Conservation (phyloP, 2,888 invertebrate species). For the Malacosoma neustria region DNA sequence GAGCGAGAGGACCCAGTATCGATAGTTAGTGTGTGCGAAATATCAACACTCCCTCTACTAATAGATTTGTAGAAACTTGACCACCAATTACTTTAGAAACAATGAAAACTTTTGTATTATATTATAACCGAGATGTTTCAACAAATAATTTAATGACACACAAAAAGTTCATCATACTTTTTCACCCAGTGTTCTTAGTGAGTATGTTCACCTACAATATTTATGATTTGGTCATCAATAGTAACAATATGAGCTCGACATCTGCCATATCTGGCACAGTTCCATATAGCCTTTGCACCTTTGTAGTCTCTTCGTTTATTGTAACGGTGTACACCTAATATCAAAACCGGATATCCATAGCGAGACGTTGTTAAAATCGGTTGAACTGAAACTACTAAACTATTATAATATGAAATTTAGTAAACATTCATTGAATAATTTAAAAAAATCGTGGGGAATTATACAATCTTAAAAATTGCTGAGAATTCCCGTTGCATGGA, state of each 20-base stretch:
- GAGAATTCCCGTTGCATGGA: too few species aligned
- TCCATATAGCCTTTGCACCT: slow-evolving; percentile 26
- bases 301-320: slow-evolving; percentile 21
- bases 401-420: background rate
- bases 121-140: too few species aligned
- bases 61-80: too few species aligned
- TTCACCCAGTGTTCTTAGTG: slow-evolving; percentile 13
- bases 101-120: too few species aligned
- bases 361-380: slow-evolving; percentile 15
- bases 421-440: background rate
- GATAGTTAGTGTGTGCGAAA: too few species aligned
- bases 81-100: too few species aligned
- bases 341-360: slow-evolving; percentile 19
- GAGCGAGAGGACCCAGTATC: too few species aligned
- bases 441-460: too few species aligned
- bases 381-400: slow-evolving; percentile 6
- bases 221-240: slow-evolving; percentile 19
- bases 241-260: slow-evolving; percentile 32
- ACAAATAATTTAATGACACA: too few species aligned
- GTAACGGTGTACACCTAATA: slow-evolving; percentile 24
- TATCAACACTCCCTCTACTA: too few species aligned
- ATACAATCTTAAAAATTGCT: too few species aligned
- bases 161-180: too few species aligned
- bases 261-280: slow-evolving; percentile 23
- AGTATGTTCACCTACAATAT: slow-evolving; percentile 17